Percentiles rank a stretch among this genome's conserved stretches.
phyloP scores from a whole-genome alignment of 1,140 invertebrate genomes.

The Tetragonula clypearis region DNA sequence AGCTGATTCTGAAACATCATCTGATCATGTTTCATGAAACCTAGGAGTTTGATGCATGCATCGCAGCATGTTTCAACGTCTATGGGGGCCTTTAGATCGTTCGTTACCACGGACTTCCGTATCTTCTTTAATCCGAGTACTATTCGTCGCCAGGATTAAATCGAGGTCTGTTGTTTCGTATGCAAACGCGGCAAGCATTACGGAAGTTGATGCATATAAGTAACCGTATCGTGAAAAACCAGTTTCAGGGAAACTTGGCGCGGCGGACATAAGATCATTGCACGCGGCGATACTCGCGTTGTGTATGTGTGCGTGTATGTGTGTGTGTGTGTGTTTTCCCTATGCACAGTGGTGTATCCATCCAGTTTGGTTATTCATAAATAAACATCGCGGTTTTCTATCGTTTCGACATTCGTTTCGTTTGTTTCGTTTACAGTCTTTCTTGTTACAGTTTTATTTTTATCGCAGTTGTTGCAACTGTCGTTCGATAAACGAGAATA shows the following conservation, averaged over 20 bases:
- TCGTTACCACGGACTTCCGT: neutral
- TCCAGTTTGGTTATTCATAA: neutral
- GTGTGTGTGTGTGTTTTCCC: no score
- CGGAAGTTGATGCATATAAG: constrained; percentile 18
- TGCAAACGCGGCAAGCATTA: neutral
- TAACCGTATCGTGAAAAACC: constrained; percentile 22
- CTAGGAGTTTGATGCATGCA: no score
- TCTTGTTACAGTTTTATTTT: no score
- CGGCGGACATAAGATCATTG: neutral
- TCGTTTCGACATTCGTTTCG: no score
- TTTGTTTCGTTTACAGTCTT: no score
- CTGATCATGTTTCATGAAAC: no score
- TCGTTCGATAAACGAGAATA: no score
- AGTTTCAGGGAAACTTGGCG: neutral
- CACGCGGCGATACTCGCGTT: neutral
- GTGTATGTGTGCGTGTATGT: neutral
- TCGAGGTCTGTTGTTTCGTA: constrained; percentile 5
- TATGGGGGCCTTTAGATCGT: no score
- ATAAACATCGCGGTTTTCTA: neutral
- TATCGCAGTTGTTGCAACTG: no score
- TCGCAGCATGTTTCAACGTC: no score
- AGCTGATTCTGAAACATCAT: no score
- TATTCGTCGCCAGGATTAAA: neutral
- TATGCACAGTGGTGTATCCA: neutral
- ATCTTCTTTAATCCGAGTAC: neutral